These are phyloP conservation scores for Cheilosia variabilis DNA, from an alignment of 2,888 invertebrate species.

Conservation along the genomic window DNA sequence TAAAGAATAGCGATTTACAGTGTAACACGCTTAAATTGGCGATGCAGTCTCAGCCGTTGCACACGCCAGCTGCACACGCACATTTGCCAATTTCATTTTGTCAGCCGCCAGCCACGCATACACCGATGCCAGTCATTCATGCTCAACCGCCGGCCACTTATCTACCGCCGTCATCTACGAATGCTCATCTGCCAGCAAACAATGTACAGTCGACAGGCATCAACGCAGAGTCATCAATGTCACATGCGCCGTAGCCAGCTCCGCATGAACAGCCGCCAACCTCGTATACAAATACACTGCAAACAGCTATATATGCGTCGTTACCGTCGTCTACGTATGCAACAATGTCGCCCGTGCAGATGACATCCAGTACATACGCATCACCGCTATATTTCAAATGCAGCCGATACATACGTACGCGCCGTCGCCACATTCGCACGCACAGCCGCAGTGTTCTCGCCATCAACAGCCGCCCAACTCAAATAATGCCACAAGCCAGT, in stretches of 20 bases:
- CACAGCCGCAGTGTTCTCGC: constrained; percentile 8
- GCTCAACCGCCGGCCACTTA: neutral
- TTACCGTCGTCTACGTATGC: constrained; percentile 1
- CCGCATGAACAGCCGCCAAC: no score
- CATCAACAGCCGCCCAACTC: neutral
- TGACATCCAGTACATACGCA: constrained; percentile 9
- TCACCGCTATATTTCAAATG: neutral
- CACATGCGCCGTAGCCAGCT: neutral
- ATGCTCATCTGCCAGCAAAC: neutral
- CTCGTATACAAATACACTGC: neutral
- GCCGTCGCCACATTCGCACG: constrained; percentile 22
- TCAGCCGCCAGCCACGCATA: no score
- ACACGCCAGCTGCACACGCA: no score
- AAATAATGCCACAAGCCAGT: neutral
- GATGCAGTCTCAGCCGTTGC: no score
- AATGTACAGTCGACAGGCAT: neutral
- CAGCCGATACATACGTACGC: constrained; percentile 4
- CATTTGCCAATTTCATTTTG: no score
- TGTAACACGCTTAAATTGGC: no score
- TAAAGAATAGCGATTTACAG: no score
- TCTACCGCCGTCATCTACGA: neutral
- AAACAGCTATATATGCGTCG: constrained; percentile 2
- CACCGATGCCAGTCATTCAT: no score
- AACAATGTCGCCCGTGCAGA: constrained; percentile 6
- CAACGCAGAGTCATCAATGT: neutral